These are phyloP conservation scores for Eriocheir sinensis DNA, from an alignment of 1,140 invertebrate species.

Conservation along the genomic window DNA sequence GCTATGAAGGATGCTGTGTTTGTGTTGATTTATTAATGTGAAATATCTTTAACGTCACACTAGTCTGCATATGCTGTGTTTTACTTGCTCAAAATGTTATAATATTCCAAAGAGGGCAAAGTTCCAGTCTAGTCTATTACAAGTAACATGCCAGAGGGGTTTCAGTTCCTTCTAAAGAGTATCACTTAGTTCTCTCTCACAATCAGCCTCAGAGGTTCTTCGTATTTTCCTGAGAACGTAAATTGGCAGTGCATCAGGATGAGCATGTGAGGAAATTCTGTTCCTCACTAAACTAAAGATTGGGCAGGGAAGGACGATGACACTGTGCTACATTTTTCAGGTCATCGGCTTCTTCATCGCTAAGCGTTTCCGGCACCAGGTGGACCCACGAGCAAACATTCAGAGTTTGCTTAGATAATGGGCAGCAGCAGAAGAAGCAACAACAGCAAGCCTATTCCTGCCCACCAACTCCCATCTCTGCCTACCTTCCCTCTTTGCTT, in stretches of 20 bases:
- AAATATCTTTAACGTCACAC: too few relatives aligned
- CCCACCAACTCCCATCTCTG: background rate
- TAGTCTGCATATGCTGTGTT: too few relatives aligned
- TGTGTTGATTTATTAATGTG: too few relatives aligned
- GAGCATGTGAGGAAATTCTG: too few relatives aligned
- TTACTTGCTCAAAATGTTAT: too few relatives aligned
- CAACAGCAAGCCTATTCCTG: background rate
- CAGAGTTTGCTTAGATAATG: slow-evolving; percentile 42
- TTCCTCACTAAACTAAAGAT: too few relatives aligned
- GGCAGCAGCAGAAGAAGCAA: background rate
- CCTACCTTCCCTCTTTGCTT: background rate
- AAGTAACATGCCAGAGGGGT: background rate
- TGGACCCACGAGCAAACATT: slow-evolving; percentile 62
- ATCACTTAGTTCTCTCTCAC: background rate
- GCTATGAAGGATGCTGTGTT: too few relatives aligned
- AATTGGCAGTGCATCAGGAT: too few relatives aligned
- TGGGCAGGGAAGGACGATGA: too few relatives aligned
- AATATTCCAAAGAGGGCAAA: too few relatives aligned
- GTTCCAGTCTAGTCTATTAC: too few relatives aligned
- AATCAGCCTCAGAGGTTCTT: background rate
- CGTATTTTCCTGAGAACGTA: too few relatives aligned
- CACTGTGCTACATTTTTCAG: slow-evolving; percentile 43
- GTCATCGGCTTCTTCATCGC: slow-evolving; percentile 59
- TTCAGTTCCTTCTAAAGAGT: background rate
- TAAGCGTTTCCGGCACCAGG: slow-evolving; percentile 53